Evolutionary conservation across 1,140 invertebrate species (phyloP).

Genomic region (Drosophila santomea): DNA sequence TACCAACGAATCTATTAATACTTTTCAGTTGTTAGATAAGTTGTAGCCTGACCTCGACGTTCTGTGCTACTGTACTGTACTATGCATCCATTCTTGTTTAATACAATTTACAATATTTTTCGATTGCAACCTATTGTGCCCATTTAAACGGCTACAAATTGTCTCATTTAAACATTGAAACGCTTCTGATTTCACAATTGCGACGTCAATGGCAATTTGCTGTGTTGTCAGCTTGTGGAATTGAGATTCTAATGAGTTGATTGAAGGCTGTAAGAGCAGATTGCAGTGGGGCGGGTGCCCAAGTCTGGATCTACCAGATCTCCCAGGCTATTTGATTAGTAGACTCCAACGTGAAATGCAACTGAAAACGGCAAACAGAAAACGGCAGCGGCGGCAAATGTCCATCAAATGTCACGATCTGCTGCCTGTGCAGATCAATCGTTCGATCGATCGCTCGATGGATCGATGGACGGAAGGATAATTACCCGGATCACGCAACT

Average conservation of each 20-base stretch:
- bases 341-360: slow-evolving; percentile 27
- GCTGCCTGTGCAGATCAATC: slow-evolving; percentile 73
- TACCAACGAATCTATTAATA: too few species aligned
- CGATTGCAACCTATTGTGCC: neutral
- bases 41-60: neutral
- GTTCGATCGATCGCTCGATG: slow-evolving; percentile 48
- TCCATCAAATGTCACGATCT: slow-evolving; percentile 80
- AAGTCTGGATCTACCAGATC: neutral
- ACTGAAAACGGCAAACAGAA: slow-evolving; percentile 12
- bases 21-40: neutral
- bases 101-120: neutral
- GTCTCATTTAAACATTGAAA: slow-evolving; percentile 74
- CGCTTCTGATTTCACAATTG: slow-evolving; percentile 76
- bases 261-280: slow-evolving; percentile 48
- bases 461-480: slow-evolving; percentile 54
- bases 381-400: slow-evolving; percentile 78
- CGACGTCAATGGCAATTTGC: slow-evolving; percentile 77
- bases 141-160: slow-evolving; percentile 53
- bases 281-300: slow-evolving; percentile 1
- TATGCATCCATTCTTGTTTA: neutral
- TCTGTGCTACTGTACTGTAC: neutral
- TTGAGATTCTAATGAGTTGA: slow-evolving; percentile 81
- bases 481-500: slow-evolving; percentile 71
- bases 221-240: slow-evolving; percentile 61
- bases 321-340: slow-evolving; percentile 66